Evolutionary conservation across 2,113 vertebrate species (phyloP), one percentile per base, ranked within the genome.

Genomic region (Siphamia tubifer): DNA sequence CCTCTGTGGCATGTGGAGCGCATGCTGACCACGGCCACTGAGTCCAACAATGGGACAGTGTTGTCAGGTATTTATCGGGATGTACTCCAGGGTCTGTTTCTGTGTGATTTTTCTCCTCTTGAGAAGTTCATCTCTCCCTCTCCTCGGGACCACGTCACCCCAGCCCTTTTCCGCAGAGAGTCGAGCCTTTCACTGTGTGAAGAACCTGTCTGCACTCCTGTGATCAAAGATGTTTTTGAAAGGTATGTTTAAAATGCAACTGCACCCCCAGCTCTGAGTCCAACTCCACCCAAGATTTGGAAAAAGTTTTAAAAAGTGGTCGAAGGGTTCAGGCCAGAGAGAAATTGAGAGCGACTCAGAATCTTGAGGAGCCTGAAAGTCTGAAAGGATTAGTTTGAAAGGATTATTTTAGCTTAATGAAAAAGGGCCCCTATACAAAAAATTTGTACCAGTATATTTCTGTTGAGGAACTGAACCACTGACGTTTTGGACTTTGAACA

Each of bases 1-100:
- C 97, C 97, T 0, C 87, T 99, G 66, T 99, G 96, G 96, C 97
- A 99, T 12, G 92, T 98, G 0, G 96, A 97, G 82, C 93, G 93
- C 84, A 94, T 91, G 0, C 91, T 96, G 62, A 89, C 83, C 17
- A 90, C 90, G 0, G 88, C 93, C 12, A 52, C 89, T 0, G 93
- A 92, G 0, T 89, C 90, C 1, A 92, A 93, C 73, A 96, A 91
- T 0, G 89, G 92, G 0, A 94, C 94, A 1, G 90, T 89, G 30
- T 92, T 93, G 0, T 90, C 93, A 1, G 82, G 91, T 35, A 90
- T 96, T 53, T 98, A 96, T 84, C 89, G 95, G 9, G 96, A 98
- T 0, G 94, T 96, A n/a, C 91, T 99, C 43, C 91, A 94, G 77
- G 94, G 94, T 45, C 94, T 99, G 15, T 85, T 99, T 52, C 88